Conservation (phyloP, 2,113 vertebrate species). For the Petrocephalus zakoni region DNA sequence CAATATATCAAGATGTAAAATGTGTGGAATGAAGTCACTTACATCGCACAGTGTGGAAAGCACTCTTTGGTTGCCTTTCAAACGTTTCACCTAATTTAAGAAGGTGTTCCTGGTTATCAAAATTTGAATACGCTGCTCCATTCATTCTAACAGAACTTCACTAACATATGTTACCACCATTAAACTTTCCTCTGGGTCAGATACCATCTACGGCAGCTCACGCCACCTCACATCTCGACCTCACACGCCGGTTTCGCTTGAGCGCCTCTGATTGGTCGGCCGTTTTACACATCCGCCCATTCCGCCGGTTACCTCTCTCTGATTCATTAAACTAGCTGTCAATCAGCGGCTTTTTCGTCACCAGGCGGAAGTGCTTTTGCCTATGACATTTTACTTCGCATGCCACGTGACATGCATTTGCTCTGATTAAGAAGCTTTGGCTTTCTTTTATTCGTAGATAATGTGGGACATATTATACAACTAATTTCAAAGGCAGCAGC, state of each 20-base stretch:
- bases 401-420: slow-evolving; percentile 13
- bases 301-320: not conserved
- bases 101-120: slow-evolving; percentile 81
- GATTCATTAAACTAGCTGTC: slow-evolving; percentile 33
- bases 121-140: slow-evolving; percentile 66
- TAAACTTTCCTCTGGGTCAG: slow-evolving; percentile 49
- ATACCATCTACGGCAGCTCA: slow-evolving; percentile 44
- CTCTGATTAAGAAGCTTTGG: not conserved
- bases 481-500: not conserved
- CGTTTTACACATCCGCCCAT: not conserved
- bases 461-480: not conserved
- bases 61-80: slow-evolving; percentile 83
- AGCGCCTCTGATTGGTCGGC: slow-evolving; percentile 42
- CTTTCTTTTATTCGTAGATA: not conserved
- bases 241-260: slow-evolving; percentile 28
- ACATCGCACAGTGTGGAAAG: slow-evolving; percentile 93
- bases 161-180: slow-evolving; percentile 32
- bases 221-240: slow-evolving; percentile 27
- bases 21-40: slow-evolving; percentile 53
- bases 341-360: slow-evolving; percentile 27
- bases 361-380: slow-evolving; percentile 17
- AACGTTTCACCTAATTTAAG: slow-evolving; percentile 86
- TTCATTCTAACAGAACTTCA: slow-evolving; percentile 66
- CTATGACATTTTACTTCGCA: not conserved
- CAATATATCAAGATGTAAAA: not conserved